Evolutionary conservation across 2,797 vertebrate species (phyloP).

Genomic region (Phoxinus dragarum): DNA sequence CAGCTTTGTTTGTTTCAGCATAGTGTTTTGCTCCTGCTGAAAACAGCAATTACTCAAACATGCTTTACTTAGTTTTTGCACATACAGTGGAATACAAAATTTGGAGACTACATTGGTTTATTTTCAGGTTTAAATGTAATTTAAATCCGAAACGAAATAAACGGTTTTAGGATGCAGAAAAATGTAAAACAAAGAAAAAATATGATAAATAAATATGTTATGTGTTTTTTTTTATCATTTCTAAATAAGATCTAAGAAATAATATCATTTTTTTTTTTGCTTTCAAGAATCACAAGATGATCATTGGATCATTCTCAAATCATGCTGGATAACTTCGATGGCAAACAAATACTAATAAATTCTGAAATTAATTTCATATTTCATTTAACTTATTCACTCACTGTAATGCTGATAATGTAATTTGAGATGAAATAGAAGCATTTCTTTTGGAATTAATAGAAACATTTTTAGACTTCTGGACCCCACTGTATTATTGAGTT

Average conservation of each 20-base stretch:
- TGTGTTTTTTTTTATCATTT: background rate
- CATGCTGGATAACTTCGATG: background rate
- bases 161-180: background rate
- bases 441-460: background rate
- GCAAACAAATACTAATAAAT: background rate
- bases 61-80: background rate
- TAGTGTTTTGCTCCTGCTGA: conserved; percentile 30
- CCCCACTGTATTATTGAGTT: background rate
- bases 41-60: conserved; percentile 16
- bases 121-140: background rate
- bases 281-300: background rate
- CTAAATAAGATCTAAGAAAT: too few relatives aligned
- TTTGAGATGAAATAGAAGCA: background rate
- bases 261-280: background rate
- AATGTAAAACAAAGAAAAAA: background rate
- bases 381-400: background rate
- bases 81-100: background rate
- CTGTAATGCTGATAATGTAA: background rate
- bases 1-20: conserved; percentile 39
- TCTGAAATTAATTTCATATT: background rate
- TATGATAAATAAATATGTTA: background rate
- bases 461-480: background rate
- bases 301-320: background rate
- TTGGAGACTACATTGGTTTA: background rate
- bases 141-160: background rate